Conservation (phyloP, 2,888 invertebrate species). For the Agrochola lota region DNA sequence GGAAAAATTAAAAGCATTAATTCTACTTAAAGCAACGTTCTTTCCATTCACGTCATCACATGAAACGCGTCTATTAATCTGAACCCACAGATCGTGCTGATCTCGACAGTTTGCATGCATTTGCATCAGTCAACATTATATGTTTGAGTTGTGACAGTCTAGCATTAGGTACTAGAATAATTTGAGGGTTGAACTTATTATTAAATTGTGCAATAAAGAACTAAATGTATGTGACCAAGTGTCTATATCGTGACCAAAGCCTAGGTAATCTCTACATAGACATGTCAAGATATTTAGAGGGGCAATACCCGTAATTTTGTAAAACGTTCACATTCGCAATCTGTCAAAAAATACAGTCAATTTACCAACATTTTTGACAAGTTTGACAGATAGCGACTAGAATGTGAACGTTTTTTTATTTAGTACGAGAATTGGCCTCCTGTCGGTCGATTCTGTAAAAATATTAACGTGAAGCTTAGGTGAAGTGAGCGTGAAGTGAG, state of each 20-base stretch:
- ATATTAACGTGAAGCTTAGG: too few relatives aligned
- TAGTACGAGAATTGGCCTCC: too few relatives aligned
- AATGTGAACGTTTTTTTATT: too few relatives aligned
- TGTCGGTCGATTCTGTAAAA: too few relatives aligned
- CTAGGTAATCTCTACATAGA: neutral
- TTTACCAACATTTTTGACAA: too few relatives aligned
- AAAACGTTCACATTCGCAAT: too few relatives aligned
- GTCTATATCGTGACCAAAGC: neutral
- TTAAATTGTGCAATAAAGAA: conserved; percentile 29
- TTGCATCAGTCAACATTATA: conserved; percentile 11
- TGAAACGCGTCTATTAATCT: neutral
- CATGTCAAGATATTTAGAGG: neutral
- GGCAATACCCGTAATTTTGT: too few relatives aligned
- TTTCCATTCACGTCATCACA: conserved; percentile 3
- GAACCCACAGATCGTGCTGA: conserved; percentile 6
- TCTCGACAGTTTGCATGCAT: conserved; percentile 8
- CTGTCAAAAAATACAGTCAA: too few relatives aligned
- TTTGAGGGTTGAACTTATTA: conserved; percentile 29
- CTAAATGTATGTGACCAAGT: conserved; percentile 5
- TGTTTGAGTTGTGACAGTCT: conserved; percentile 6
- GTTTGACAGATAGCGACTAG: too few relatives aligned
- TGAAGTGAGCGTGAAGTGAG: too few relatives aligned
- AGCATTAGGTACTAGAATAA: conserved; percentile 7
- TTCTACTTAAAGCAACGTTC: neutral
- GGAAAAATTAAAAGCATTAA: neutral